phyloP scores from a whole-genome alignment of 2,113 vertebrate species.

The Ciconia boyciana region DNA sequence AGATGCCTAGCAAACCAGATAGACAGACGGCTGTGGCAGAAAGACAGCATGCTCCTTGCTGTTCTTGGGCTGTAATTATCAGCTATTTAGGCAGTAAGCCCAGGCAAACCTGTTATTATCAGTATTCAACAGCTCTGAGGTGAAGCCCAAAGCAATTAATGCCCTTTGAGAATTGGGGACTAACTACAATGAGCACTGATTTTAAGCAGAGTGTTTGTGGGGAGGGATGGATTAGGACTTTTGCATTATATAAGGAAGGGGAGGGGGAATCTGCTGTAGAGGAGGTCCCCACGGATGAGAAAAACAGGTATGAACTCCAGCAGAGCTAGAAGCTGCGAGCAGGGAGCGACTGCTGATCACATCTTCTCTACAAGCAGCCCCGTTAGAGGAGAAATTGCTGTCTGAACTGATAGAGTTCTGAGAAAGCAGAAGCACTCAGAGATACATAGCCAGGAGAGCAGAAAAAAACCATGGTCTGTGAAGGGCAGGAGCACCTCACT shows the following conservation, averaged over 20 bases:
- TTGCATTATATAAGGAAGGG: neutral
- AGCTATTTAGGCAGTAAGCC: slow-evolving; percentile 41
- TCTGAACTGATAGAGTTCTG: neutral
- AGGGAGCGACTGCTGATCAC: neutral
- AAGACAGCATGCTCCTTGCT: slow-evolving; percentile 36
- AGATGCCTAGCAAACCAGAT: slow-evolving; percentile 41
- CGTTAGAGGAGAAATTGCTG: neutral
- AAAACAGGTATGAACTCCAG: neutral
- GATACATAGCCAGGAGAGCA: neutral
- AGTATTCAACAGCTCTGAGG: slow-evolving; percentile 40
- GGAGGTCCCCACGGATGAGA: neutral
- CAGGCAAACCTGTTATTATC: slow-evolving; percentile 53
- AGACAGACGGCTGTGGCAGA: slow-evolving; percentile 43
- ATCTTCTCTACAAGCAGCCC: neutral
- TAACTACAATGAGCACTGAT: slow-evolving; percentile 15
- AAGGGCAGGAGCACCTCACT: neutral
- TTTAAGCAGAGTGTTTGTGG: neutral
- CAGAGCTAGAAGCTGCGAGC: neutral
- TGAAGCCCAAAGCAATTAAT: slow-evolving; percentile 40
- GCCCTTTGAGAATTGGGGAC: neutral
- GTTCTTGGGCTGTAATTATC: slow-evolving; percentile 63
- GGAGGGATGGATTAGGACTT: neutral
- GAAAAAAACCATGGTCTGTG: neutral
- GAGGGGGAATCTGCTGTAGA: neutral
- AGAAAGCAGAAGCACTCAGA: neutral